Evolutionary conservation across 2,888 invertebrate species (phyloP).

Genomic region (Blastobasis lacticolella): DNA sequence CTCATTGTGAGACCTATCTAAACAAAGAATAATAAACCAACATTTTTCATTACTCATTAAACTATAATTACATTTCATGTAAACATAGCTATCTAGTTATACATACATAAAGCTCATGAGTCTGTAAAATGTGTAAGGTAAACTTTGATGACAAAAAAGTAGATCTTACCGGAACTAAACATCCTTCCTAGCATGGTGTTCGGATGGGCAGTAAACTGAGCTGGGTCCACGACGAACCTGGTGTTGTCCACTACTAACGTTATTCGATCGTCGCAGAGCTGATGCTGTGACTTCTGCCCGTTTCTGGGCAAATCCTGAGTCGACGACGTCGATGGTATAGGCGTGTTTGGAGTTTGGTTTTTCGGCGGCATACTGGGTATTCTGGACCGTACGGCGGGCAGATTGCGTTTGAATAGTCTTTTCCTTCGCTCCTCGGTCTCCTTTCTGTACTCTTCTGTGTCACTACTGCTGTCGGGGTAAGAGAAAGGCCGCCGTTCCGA

Average conservation of each 20-base stretch:
- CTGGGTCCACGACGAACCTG: constrained; percentile 89
- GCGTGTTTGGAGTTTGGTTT: constrained; percentile 42
- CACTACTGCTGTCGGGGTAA: constrained; percentile 84
- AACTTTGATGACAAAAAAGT: neutral
- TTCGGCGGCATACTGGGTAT: constrained; percentile 51
- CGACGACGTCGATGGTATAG: constrained; percentile 57
- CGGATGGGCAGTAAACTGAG: constrained; percentile 94
- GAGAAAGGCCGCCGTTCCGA: constrained; percentile 58
- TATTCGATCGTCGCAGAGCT: constrained; percentile 81
- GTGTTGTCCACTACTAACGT: constrained; percentile 98
- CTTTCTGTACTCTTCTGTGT: constrained; percentile 87
- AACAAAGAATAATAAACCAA: neutral
- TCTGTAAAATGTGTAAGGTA: too few species aligned
- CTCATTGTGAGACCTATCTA: neutral
- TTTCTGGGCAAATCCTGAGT: constrained; percentile 45
- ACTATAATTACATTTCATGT: too few species aligned
- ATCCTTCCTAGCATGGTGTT: constrained; percentile 99
- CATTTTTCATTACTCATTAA: too few species aligned
- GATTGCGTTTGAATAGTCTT: constrained; percentile 58
- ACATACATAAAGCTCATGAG: too few species aligned
- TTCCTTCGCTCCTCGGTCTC: constrained; percentile 79
- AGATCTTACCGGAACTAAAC: constrained; percentile 87
- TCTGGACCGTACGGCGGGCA: constrained; percentile 39
- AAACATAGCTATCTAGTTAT: too few species aligned
- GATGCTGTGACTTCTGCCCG: constrained; percentile 37